Base-by-base conservation (phyloP, 2,888 invertebrate genomes). In the Eulithis prunata region DNA sequence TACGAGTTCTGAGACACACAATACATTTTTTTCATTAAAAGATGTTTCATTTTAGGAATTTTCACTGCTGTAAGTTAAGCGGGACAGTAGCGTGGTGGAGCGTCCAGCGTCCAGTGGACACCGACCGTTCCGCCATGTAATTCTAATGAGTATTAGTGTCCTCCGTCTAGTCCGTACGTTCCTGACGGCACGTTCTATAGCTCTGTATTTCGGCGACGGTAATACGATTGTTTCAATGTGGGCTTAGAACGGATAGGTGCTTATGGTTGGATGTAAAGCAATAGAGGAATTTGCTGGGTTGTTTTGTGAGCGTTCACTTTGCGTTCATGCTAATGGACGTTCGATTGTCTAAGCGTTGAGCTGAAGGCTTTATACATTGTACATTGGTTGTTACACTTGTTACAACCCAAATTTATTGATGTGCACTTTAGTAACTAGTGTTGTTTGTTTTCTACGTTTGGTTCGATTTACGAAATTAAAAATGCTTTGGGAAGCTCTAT, bases 121-220 rank as follows among this genome's bases (percentile, higher is more conserved):
- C 70, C 72, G 74, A 78, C 78, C 84, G 88, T 89, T 87, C 87
- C 88, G 89, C 80, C 87, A 91, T 92, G 92, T 91, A 91, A 92
- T 90, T 92, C 91, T 92, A 92, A 92, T 92, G 92, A 92, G 91
- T 90, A 91, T 91, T 91, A 91, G 88, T 86, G 87, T 87, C 87
- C 85, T 86, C 80, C 85, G 83, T 87, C 87, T 81, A 78, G 80
- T 71, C 72, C 74, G 78, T 79, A 80, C 81, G 78, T 78, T 63
- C 77, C 77, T 75, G 76, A 72, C 75, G 77, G 73, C 75, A 76
- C 75, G 75, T 78, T 78, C 75, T 21, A 76, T 75, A 76, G 75
- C 73, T 79, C 79, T 77, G 78, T 77, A 77, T 83, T 82, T 82
- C 75, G 77, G 76, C 71, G 75, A 75, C 75, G 75, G 72, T 81